Percentiles rank a stretch among this genome's conserved stretches.
Conservation (phyloP, 2,113 vertebrate species). For the Sorex araneus region DNA sequence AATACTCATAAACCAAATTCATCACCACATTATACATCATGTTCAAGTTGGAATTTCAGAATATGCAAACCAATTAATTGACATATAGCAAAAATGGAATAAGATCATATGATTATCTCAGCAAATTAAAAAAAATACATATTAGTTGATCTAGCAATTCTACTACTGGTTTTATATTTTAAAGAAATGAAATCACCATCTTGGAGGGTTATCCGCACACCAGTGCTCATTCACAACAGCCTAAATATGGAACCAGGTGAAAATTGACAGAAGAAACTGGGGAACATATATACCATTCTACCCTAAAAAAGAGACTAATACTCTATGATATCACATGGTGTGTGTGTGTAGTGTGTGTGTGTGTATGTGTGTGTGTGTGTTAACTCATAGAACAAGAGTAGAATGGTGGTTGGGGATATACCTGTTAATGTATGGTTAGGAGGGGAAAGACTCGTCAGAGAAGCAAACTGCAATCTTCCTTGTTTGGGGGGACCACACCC, state of each 20-base stretch:
- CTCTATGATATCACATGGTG: neutral
- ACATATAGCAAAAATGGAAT: neutral
- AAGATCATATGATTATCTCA: neutral
- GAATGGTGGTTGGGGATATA: too few relatives aligned
- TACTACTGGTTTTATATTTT: neutral
- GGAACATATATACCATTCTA: neutral
- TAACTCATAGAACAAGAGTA: too few relatives aligned
- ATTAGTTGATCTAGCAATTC: neutral
- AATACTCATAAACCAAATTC: neutral
- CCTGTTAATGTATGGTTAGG: too few relatives aligned
- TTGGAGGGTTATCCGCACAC: too few relatives aligned
- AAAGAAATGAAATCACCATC: neutral
- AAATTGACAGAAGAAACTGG: neutral
- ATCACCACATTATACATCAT: neutral
- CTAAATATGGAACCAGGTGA: neutral
- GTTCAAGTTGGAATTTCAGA: neutral
- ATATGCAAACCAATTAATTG: neutral
- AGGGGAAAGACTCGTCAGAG: too few relatives aligned
- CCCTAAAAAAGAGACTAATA: neutral
- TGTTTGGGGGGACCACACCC: too few relatives aligned
- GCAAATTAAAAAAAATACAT: neutral
- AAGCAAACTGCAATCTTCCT: too few relatives aligned
- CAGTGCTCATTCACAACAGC: neutral
- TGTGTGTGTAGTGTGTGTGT: too few relatives aligned
- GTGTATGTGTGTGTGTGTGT: too few relatives aligned